Conservation (phyloP, 1,140 invertebrate species). For the Eriosoma lanigerum region DNA sequence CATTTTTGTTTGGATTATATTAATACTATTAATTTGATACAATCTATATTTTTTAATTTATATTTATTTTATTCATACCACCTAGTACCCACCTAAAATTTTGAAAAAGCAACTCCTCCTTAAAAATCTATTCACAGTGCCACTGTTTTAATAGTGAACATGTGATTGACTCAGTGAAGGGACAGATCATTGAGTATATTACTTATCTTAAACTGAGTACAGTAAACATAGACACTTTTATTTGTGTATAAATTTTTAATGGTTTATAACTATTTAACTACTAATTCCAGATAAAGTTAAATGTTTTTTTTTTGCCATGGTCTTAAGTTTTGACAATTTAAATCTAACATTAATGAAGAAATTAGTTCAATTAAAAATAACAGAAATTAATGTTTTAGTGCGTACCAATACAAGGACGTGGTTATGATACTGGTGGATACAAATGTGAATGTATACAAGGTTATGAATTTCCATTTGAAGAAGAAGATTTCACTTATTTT, state of each 20-base stretch:
- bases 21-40: too few relatives aligned
- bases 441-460: conserved; percentile 98
- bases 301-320: too few relatives aligned
- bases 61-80: neutral
- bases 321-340: too few relatives aligned
- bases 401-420: conserved; percentile 86
- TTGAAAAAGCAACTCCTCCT: too few relatives aligned
- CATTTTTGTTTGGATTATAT: too few relatives aligned
- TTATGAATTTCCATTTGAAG: conserved; percentile 91
- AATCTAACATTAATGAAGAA: too few relatives aligned
- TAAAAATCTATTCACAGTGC: neutral
- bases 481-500: conserved; percentile 91
- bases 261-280: neutral
- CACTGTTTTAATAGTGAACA: neutral
- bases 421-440: conserved; percentile 91
- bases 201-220: neutral
- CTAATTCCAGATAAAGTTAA: too few relatives aligned
- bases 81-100: too few relatives aligned
- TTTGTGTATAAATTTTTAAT: neutral
- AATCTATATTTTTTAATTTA: neutral
- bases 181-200: too few relatives aligned
- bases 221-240: neutral
- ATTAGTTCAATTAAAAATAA: neutral
- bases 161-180: too few relatives aligned
- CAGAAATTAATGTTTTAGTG: conserved; percentile 69